Percentiles rank a stretch among this genome's conserved stretches.
These are phyloP conservation scores for Anhinga anhinga DNA, from an alignment of 2,113 vertebrate species.

Conservation along the genomic window DNA sequence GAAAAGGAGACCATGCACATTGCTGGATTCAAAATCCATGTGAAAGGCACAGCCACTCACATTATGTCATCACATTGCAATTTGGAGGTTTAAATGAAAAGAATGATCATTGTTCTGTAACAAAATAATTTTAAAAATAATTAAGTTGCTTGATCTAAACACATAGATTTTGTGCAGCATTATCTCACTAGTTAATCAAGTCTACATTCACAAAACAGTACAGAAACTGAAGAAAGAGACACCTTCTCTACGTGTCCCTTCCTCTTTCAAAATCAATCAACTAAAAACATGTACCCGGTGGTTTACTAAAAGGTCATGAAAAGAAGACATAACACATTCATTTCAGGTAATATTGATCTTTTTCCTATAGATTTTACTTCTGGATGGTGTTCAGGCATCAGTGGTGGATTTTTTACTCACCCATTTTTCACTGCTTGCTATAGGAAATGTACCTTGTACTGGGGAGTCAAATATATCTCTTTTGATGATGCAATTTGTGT, in stretches of 20 bases:
- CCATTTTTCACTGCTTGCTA: neutral
- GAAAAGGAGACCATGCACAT: neutral
- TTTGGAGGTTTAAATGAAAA: neutral
- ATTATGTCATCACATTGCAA: neutral
- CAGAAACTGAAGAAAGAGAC: neutral
- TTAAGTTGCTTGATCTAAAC: neutral
- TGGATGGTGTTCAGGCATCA: neutral
- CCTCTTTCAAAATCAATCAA: neutral
- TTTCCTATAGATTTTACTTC: neutral
- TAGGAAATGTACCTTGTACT: neutral
- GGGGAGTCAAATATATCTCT: neutral
- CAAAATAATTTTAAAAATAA: too few species aligned
- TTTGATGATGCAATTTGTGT: neutral
- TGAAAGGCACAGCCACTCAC: neutral
- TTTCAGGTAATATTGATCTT: neutral
- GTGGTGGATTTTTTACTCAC: neutral
- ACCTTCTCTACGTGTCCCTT: neutral
- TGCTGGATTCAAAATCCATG: neutral
- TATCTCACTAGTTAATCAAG: neutral
- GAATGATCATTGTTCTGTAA: neutral
- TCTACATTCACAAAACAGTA: neutral
- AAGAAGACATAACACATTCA: neutral
- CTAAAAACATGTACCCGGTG: neutral
- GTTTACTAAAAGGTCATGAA: neutral
- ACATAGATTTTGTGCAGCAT: neutral